A percentile compares a stretch with the other conserved stretches of the same genome.
phyloP scores from a whole-genome alignment of 2,797 vertebrate species.

The Thunnus albacares region DNA sequence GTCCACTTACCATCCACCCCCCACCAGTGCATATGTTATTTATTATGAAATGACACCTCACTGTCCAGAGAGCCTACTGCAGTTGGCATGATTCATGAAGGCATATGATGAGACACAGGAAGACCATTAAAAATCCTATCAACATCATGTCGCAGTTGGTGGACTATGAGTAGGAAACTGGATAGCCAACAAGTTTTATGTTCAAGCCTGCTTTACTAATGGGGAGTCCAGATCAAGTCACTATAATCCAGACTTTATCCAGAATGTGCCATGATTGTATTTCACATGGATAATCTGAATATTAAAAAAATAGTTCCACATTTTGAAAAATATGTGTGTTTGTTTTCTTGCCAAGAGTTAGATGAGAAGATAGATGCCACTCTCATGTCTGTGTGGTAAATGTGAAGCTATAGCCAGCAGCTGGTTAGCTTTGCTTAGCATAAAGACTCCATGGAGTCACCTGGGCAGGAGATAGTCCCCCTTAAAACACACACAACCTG shows the following conservation, averaged over 20 bases:
- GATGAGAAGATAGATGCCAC: no score
- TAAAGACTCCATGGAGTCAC: neutral
- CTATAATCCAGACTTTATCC: conserved; percentile 30
- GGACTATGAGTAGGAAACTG: conserved; percentile 55
- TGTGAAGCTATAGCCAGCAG: no score
- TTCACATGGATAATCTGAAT: neutral
- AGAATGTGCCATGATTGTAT: conserved; percentile 28
- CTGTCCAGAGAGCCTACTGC: conserved; percentile 67
- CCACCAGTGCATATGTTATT: conserved; percentile 71
- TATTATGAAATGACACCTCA: conserved; percentile 82
- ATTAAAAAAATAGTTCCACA: neutral
- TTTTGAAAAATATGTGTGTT: neutral
- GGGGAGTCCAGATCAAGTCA: conserved; percentile 58
- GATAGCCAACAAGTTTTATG: conserved; percentile 64
- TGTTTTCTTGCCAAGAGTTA: neutral
- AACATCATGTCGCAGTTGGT: conserved; percentile 67
- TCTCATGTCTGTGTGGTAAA: no score
- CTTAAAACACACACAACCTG: no score
- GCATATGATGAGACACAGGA: conserved; percentile 72
- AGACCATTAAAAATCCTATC: conserved; percentile 79
- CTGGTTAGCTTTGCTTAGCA: neutral
- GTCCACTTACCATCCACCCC: conserved; percentile 76
- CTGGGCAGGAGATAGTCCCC: neutral
- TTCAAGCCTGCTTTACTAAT: conserved; percentile 49
- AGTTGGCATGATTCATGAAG: conserved; percentile 76